Conservation (phyloP, 2,888 invertebrate species). For the Sminthurides aquaticus region DNA sequence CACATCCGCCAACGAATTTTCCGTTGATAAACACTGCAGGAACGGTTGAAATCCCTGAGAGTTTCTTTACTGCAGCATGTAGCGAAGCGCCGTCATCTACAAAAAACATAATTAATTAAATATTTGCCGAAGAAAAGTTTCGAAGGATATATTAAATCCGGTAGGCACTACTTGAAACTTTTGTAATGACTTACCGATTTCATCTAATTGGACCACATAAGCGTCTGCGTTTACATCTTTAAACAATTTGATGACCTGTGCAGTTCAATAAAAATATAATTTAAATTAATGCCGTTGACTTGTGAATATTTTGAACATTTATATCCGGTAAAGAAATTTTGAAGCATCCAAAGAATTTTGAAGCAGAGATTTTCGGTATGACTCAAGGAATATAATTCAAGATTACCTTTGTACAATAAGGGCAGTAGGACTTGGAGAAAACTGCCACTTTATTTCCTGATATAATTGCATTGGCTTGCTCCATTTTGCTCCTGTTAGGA, state of each 20-base stretch:
- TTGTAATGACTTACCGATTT: neutral
- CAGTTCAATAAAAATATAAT: neutral
- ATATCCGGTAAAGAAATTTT: too few species aligned
- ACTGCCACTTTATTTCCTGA: constrained; percentile 5
- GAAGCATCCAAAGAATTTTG: too few species aligned
- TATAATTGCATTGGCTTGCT: neutral
- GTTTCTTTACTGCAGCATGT: constrained; percentile 4
- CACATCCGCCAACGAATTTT: constrained; percentile 11
- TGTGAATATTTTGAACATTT: too few species aligned
- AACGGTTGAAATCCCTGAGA: constrained; percentile 11
- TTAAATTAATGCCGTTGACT: too few species aligned
- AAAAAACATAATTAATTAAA: neutral
- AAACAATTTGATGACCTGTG: constrained; percentile 9
- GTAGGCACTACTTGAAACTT: neutral
- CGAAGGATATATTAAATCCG: too few species aligned
- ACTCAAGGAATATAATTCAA: too few species aligned
- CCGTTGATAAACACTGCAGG: constrained; percentile 16
- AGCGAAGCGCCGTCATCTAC: constrained; percentile 8
- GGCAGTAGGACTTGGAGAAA: constrained; percentile 17
- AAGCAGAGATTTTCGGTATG: too few species aligned
- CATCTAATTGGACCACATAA: constrained; percentile 8
- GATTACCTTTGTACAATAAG: constrained; percentile 10
- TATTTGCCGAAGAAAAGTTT: too few species aligned
- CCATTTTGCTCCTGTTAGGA: too few species aligned
- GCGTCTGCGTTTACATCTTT: neutral